Conservation (phyloP, 2,113 vertebrate genomes). For the Lepidiolamprologus cunningtoni region DNA sequence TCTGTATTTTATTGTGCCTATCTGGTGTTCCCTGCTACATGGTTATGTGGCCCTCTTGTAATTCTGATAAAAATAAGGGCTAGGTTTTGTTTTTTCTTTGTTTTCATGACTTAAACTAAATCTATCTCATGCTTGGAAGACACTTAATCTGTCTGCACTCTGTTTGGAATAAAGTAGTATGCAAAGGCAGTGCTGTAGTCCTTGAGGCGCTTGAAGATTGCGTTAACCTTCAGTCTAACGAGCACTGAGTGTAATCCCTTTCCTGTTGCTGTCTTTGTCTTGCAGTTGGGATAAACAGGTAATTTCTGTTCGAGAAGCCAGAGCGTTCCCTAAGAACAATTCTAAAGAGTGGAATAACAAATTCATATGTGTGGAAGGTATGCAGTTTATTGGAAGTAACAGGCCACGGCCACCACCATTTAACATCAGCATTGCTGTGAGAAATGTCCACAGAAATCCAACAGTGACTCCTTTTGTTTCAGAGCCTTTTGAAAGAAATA, state of each 20-base stretch:
- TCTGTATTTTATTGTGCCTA: background rate
- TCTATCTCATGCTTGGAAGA: background rate
- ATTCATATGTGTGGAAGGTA: slow-evolving; percentile 96
- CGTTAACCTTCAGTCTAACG: background rate
- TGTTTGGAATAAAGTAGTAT: background rate
- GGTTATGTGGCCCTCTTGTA: background rate
- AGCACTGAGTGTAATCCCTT: background rate
- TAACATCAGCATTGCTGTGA: background rate
- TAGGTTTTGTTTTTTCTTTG: background rate
- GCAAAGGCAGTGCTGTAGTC: background rate
- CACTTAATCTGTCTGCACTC: background rate
- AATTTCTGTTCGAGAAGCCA: slow-evolving; percentile 90
- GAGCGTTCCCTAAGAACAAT: slow-evolving; percentile 76
- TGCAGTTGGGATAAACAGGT: slow-evolving; percentile 82
- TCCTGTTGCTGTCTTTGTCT: background rate
- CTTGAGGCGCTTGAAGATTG: background rate
- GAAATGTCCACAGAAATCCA: background rate
- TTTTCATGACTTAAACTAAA: background rate
- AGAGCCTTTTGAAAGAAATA: slow-evolving; percentile 95
- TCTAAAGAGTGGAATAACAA: slow-evolving; percentile 86
- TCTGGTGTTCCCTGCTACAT: background rate
- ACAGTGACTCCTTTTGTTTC: slow-evolving; percentile 37
- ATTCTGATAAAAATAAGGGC: background rate
- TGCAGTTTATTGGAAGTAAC: background rate
- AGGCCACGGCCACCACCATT: background rate